A percentile compares a stretch with the other conserved stretches of the same genome.
phyloP scores from a whole-genome alignment of 2,888 invertebrate genomes.

The Platycheirus rosarum region DNA sequence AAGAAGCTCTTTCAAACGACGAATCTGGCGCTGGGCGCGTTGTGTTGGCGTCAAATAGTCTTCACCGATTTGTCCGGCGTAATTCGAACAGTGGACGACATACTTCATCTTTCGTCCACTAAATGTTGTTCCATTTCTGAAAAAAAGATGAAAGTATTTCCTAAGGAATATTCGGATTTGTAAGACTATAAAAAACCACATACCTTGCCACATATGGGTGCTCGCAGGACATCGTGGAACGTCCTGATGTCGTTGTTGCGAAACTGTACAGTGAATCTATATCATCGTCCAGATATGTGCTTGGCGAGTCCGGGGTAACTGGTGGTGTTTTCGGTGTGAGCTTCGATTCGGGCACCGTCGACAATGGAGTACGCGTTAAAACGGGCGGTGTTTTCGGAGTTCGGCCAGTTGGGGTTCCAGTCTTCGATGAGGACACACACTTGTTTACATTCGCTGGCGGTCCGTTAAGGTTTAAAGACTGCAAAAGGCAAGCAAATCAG shows the following conservation, averaged over 20 bases:
- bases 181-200: constrained; percentile 13
- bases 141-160: constrained; percentile 25
- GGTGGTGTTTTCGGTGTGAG: constrained; percentile 85
- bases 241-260: constrained; percentile 90
- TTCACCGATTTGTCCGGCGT: constrained; percentile 89
- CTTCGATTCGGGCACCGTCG: constrained; percentile 79
- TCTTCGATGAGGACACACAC: constrained; percentile 72
- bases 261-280: constrained; percentile 90
- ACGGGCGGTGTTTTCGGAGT: constrained; percentile 70
- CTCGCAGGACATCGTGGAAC: constrained; percentile 87
- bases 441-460: constrained; percentile 75
- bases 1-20: constrained; percentile 88
- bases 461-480: constrained; percentile 82
- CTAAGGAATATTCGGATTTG: neutral
- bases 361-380: constrained; percentile 74
- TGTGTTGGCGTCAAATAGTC: constrained; percentile 95
- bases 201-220: constrained; percentile 90
- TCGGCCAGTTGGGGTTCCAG: constrained; percentile 69
- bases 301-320: constrained; percentile 85
- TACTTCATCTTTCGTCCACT: constrained; percentile 89
- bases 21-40: constrained; percentile 91
- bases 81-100: constrained; percentile 92
- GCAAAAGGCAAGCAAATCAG: constrained; percentile 72
- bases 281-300: constrained; percentile 86
- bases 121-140: constrained; percentile 87